phyloP scores from a whole-genome alignment of 1,140 invertebrate genomes.

The Cherax quadricarinatus region DNA sequence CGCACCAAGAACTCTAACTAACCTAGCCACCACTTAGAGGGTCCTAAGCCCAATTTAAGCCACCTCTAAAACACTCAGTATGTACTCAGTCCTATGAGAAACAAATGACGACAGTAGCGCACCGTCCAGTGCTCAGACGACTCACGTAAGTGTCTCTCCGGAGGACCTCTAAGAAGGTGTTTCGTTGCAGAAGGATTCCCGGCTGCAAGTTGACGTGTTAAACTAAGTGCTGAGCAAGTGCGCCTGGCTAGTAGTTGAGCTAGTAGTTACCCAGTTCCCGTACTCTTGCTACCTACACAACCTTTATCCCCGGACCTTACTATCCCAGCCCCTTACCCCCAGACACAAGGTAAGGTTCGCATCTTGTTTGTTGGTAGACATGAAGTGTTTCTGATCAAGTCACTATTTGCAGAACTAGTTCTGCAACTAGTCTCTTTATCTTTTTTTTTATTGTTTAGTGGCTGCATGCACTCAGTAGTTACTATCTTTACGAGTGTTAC shows the following conservation, averaged over 20 bases:
- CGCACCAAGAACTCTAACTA: too few relatives aligned
- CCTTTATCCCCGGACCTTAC: not conserved
- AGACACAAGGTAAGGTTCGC: not conserved
- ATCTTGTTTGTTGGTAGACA: not conserved
- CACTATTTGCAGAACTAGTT: too few relatives aligned
- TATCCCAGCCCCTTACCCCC: not conserved
- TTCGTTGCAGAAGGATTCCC: constrained; percentile 5
- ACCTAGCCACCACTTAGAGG: too few relatives aligned
- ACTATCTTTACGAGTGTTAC: not conserved
- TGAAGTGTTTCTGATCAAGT: too few relatives aligned
- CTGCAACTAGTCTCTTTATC: too few relatives aligned
- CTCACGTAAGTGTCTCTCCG: not conserved
- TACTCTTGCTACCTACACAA: not conserved
- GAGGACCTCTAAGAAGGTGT: not conserved
- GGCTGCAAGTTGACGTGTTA: constrained; percentile 8
- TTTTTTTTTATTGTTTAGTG: too few relatives aligned
- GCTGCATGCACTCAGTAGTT: not conserved
- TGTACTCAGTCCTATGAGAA: not conserved
- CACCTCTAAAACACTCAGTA: not conserved
- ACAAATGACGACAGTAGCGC: not conserved
- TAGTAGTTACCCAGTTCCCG: not conserved
- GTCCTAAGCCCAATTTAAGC: too few relatives aligned
- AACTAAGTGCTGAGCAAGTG: constrained; percentile 11
- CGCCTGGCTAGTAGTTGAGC: constrained; percentile 12
- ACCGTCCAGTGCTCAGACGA: not conserved